A percentile compares a stretch with the other conserved stretches of the same genome.
These are phyloP conservation scores for Pomatorhinus ruficollis DNA, from an alignment of 2,113 vertebrate species.

Conservation along the genomic window DNA sequence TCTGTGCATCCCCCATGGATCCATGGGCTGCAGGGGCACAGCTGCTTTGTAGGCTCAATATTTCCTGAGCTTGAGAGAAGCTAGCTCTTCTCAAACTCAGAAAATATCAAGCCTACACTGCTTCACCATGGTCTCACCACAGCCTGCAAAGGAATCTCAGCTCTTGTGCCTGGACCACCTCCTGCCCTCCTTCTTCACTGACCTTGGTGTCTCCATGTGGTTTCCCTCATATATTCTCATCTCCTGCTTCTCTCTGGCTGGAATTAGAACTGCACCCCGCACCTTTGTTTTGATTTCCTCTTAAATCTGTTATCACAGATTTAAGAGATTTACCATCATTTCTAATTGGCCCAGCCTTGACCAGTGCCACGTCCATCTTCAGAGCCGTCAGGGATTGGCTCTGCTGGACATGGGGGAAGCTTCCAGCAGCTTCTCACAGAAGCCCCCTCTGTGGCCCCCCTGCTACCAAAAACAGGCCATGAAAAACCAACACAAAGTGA, in stretches of 20 bases:
- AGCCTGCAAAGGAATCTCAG: background rate
- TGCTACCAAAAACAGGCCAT: background rate
- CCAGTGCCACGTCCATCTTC: background rate
- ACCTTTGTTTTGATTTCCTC: background rate
- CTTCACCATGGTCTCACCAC: background rate
- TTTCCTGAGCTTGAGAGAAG: no score
- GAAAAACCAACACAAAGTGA: background rate
- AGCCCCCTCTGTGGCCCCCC: background rate
- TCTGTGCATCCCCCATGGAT: background rate
- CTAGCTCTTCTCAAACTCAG: no score
- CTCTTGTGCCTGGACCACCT: fast-evolving
- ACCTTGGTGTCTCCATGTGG: background rate
- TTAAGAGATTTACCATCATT: background rate
- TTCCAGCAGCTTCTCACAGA: background rate
- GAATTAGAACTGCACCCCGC: background rate
- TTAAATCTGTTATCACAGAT: background rate
- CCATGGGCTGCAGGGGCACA: background rate
- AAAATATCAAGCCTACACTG: no score
- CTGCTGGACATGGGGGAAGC: background rate
- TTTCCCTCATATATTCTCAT: background rate
- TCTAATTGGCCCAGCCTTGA: background rate
- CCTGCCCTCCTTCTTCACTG: background rate
- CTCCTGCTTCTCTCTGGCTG: background rate
- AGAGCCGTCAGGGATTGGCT: background rate
- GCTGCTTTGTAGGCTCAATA: no score